A percentile compares a stretch with the other conserved stretches of the same genome.
Evolutionary conservation across 2,888 invertebrate species (phyloP).

Genomic region (Coremacera marginata): DNA sequence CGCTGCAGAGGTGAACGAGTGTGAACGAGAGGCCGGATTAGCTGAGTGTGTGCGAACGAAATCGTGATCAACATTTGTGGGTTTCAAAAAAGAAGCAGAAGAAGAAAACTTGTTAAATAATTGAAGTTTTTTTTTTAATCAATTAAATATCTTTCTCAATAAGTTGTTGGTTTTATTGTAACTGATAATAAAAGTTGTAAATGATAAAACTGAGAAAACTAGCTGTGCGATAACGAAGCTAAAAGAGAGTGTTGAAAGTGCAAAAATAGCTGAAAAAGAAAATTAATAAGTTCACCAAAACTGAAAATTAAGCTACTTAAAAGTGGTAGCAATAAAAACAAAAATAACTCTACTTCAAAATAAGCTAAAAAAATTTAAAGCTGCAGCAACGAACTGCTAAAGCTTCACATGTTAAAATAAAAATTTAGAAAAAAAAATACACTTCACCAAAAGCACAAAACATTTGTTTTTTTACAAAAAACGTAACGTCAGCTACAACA

Average conservation of each 20-base stretch:
- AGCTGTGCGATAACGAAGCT: background rate
- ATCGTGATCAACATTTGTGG: conserved; percentile 35
- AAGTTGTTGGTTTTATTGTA: background rate
- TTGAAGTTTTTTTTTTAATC: background rate
- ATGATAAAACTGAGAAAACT: background rate
- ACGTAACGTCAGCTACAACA: conserved; percentile 1
- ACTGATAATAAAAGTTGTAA: background rate
- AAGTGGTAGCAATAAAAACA: no score
- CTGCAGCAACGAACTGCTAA: background rate
- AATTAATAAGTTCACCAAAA: background rate
- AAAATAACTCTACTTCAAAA: background rate
- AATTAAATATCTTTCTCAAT: background rate
- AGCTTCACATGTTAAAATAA: background rate
- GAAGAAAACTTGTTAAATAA: conserved; percentile 32
- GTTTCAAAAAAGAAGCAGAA: conserved; percentile 24
- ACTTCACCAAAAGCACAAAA: background rate
- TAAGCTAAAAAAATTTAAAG: background rate
- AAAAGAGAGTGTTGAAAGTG: background rate
- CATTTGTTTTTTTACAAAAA: background rate
- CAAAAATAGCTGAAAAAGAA: background rate
- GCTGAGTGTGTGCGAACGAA: conserved; percentile 21
- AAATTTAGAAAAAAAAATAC: background rate
- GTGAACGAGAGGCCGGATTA: conserved; percentile 45
- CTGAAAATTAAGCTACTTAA: background rate
- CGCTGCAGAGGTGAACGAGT: conserved; percentile 43